Percentiles rank a stretch among this genome's conserved stretches.
Evolutionary conservation across 1,140 invertebrate genomes (phyloP).

Genomic region (Araneus ventricosus): DNA sequence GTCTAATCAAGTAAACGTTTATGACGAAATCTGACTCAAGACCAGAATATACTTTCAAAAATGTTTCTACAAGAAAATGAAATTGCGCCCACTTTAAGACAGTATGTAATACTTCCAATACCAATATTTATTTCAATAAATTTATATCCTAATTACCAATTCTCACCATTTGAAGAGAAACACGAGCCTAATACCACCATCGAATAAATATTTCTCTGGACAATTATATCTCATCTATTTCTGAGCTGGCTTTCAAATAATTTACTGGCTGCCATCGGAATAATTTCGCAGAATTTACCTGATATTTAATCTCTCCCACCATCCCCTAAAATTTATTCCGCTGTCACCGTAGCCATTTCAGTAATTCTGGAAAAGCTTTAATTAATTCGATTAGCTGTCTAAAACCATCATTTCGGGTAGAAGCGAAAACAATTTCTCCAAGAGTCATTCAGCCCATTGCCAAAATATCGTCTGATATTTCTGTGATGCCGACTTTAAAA

Average conservation of each 20-base stretch:
- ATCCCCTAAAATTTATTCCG: neutral
- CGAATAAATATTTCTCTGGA: too few species aligned
- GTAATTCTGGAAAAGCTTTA: slow-evolving; percentile 4
- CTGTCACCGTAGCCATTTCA: neutral
- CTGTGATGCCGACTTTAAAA: neutral
- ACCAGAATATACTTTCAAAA: too few species aligned
- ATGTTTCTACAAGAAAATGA: too few species aligned
- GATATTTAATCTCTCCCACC: neutral
- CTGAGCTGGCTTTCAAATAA: neutral
- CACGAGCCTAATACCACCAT: too few species aligned
- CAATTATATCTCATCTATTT: neutral
- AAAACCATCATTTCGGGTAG: neutral
- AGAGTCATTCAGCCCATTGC: neutral
- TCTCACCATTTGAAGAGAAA: too few species aligned
- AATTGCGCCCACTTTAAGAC: too few species aligned
- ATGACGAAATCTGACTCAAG: too few species aligned
- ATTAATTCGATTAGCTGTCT: slow-evolving; percentile 10
- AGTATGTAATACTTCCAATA: too few species aligned
- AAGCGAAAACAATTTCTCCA: neutral
- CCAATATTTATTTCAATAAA: too few species aligned
- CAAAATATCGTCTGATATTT: slow-evolving; percentile 6
- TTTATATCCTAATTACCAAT: too few species aligned
- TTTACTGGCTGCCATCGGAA: neutral
- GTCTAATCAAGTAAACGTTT: too few species aligned
- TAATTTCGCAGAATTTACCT: neutral